Evolutionary conservation across 2,888 invertebrate species (phyloP).

Genomic region (Acrocera orbiculus): DNA sequence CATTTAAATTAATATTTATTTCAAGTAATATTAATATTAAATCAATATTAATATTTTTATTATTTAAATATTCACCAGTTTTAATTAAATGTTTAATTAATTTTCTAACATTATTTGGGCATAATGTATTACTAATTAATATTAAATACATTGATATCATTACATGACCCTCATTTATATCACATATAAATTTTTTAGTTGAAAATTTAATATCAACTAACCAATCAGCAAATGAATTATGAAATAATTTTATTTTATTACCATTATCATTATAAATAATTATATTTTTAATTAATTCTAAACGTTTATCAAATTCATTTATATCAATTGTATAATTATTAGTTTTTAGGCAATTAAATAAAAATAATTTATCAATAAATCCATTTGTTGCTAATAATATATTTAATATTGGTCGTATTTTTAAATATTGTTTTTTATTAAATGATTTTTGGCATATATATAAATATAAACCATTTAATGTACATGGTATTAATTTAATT

Average conservation of each 20-base stretch:
- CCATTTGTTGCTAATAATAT: conserved; percentile 73
- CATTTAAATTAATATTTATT: conserved; percentile 28
- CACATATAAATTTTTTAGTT: conserved; percentile 83
- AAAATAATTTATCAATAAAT: conserved; percentile 63
- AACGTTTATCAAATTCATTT: conserved; percentile 63
- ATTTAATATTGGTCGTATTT: conserved; percentile 70
- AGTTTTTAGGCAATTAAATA: conserved; percentile 66
- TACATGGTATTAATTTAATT: conserved; percentile 86
- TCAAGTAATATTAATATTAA: conserved; percentile 28
- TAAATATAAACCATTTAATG: conserved; percentile 82
- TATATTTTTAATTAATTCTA: conserved; percentile 51
- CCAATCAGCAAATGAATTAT: conserved; percentile 92
- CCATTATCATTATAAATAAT: conserved; percentile 23
- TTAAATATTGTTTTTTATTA: conserved; percentile 71
- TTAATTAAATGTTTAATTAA: conserved; percentile 52
- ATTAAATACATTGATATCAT: conserved; percentile 73
- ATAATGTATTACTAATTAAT: conserved; percentile 46
- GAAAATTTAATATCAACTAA: conserved; percentile 94
- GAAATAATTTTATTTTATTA: conserved; percentile 46
- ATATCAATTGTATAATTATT: conserved; percentile 59
- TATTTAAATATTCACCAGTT: conserved; percentile 42
- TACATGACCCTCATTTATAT: conserved; percentile 72
- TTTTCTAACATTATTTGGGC: conserved; percentile 56
- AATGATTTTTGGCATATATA: conserved; percentile 91
- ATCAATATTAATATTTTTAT: conserved; percentile 26